Evolutionary conservation across 2,797 vertebrate species (phyloP).

Genomic region (Acanthurus lineatus): DNA sequence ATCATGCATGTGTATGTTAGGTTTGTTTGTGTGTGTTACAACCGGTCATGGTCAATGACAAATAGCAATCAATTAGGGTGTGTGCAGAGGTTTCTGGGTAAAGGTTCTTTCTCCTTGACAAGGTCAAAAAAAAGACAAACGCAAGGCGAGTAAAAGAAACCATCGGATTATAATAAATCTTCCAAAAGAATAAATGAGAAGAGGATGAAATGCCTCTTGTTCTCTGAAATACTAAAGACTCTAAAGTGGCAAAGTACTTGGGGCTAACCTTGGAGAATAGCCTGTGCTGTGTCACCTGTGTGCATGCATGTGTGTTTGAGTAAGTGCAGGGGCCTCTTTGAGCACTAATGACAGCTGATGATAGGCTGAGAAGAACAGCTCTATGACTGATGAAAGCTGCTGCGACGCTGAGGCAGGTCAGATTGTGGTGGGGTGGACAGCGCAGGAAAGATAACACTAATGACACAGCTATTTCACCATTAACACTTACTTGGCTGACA

Average conservation of each 20-base stretch:
- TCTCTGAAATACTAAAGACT: constrained; percentile 44
- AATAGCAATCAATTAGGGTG: constrained; percentile 73
- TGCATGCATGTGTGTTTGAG: constrained; percentile 55
- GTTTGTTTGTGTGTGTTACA: constrained; percentile 44
- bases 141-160: constrained; percentile 34
- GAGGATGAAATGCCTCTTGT: constrained; percentile 17
- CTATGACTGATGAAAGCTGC: constrained; percentile 77
- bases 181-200: constrained; percentile 14
- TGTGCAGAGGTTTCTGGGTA: constrained; percentile 60
- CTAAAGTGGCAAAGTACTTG: constrained; percentile 34
- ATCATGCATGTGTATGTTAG: constrained; percentile 42
- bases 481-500: constrained; percentile 56
- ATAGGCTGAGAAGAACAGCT: constrained; percentile 72
- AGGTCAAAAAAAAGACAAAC: constrained; percentile 56
- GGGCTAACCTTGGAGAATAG: constrained; percentile 65
- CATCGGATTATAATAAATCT: constrained; percentile 20
- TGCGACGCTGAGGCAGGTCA: constrained; percentile 59
- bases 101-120: constrained; percentile 55
- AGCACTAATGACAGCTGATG: constrained; percentile 78
- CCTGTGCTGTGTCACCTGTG: constrained; percentile 54
- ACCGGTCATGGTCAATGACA: constrained; percentile 68
- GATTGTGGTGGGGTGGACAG: constrained; percentile 46
- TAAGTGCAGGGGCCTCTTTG: constrained; percentile 68
- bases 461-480: constrained; percentile 55
- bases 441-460: constrained; percentile 63